Conservation (phyloP, 2,888 invertebrate genomes). For the Eilema griseolum region DNA sequence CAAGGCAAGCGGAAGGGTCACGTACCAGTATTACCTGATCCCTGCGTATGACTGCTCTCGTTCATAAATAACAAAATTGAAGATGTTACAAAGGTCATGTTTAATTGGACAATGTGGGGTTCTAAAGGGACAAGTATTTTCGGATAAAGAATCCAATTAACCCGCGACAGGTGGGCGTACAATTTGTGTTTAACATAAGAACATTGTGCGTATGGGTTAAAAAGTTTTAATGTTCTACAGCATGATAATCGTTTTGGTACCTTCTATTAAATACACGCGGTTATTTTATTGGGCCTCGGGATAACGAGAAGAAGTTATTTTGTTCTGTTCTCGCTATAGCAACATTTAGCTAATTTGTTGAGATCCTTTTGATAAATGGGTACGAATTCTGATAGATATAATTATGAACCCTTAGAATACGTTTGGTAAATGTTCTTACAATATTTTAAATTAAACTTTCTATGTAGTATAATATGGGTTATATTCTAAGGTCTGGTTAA, state of each 20-base stretch:
- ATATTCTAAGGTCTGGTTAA: too few species aligned
- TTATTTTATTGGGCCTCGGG: constrained; percentile 16
- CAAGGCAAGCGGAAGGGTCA: constrained; percentile 74
- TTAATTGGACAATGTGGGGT: constrained; percentile 53
- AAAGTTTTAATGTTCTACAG: constrained; percentile 58
- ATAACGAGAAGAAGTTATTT: constrained; percentile 25
- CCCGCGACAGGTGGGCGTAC: constrained; percentile 69
- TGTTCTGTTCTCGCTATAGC: not conserved
- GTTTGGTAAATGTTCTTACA: not conserved
- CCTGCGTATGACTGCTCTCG: constrained; percentile 45
- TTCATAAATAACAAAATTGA: constrained; percentile 38
- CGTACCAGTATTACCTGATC: constrained; percentile 58
- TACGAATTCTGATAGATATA: not conserved
- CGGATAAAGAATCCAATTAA: constrained; percentile 81
- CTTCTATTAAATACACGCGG: constrained; percentile 33
- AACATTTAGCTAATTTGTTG: not conserved
- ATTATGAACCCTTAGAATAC: not conserved
- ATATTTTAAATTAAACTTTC: not conserved
- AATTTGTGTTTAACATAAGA: constrained; percentile 63
- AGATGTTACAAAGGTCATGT: constrained; percentile 52
- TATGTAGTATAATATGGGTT: too few species aligned
- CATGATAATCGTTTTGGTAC: constrained; percentile 52
- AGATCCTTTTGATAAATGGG: not conserved
- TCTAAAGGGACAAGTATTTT: constrained; percentile 69
- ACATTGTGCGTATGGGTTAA: constrained; percentile 57